Evolutionary conservation across 2,113 vertebrate species (phyloP).

Genomic region (Diadophis punctatus): DNA sequence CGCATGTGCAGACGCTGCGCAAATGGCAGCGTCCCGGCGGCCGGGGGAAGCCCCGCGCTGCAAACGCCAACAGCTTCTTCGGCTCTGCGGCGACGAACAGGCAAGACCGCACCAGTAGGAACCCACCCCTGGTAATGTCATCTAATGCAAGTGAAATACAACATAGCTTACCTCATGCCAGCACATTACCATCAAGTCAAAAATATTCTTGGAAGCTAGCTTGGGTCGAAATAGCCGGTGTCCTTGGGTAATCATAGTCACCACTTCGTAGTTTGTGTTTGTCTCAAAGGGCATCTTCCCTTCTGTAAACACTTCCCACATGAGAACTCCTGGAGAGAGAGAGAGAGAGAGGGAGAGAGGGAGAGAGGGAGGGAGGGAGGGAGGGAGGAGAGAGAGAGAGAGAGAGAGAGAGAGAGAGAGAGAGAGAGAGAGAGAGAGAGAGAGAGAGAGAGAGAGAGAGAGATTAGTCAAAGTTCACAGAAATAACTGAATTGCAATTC

Average conservation of each 20-base stretch:
- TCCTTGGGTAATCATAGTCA: slow-evolving; percentile 84
- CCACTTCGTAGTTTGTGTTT: slow-evolving; percentile 87
- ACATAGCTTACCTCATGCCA: slow-evolving; percentile 78
- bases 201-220: slow-evolving; percentile 74
- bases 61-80: too few relatives aligned
- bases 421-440: neutral
- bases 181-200: slow-evolving; percentile 85
- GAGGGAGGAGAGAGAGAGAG: neutral
- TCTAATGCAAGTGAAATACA: neutral
- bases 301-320: slow-evolving; percentile 94
- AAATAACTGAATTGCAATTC: neutral
- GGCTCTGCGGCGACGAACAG: too few relatives aligned
- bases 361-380: too few relatives aligned
- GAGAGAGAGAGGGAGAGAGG: too few relatives aligned
- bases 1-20: too few relatives aligned
- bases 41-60: too few relatives aligned
- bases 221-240: slow-evolving; percentile 86
- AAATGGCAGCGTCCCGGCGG: too few relatives aligned
- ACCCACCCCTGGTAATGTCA: too few relatives aligned
- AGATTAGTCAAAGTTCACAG: neutral
- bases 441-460: too few relatives aligned
- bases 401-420: too few relatives aligned
- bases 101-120: too few relatives aligned
- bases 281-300: slow-evolving; percentile 92
- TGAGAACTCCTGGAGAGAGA: slow-evolving; percentile 81